Evolutionary conservation across 1,140 invertebrate species (phyloP).

Genomic region (Drosophila auraria): DNA sequence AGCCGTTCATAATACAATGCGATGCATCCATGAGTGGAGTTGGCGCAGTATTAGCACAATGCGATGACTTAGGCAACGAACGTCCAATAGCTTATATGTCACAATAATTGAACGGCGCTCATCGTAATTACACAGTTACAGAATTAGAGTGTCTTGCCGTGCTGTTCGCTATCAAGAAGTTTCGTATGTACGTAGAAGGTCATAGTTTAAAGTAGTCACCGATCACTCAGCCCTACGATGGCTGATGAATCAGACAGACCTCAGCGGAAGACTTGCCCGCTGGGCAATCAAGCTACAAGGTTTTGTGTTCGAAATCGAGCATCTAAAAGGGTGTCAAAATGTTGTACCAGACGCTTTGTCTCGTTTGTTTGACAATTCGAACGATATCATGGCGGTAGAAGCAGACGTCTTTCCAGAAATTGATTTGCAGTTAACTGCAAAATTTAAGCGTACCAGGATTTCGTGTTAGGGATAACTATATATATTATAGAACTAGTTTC

Average conservation of each 20-base stretch:
- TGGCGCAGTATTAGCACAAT: too few relatives aligned
- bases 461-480: background rate
- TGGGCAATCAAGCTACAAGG: background rate
- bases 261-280: background rate
- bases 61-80: too few relatives aligned
- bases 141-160: too few relatives aligned
- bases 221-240: background rate
- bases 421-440: background rate
- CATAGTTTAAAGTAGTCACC: too few relatives aligned
- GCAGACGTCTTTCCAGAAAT: background rate
- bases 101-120: too few relatives aligned
- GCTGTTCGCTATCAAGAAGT: too few relatives aligned
- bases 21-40: too few relatives aligned
- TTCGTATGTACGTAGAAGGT: too few relatives aligned
- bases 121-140: too few relatives aligned
- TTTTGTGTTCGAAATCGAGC: too few relatives aligned
- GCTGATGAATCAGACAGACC: conserved; percentile 2
- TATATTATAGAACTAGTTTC: background rate
- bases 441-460: background rate
- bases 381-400: background rate
- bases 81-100: too few relatives aligned
- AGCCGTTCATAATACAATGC: too few relatives aligned
- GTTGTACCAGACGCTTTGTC: background rate
- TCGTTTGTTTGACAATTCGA: background rate
- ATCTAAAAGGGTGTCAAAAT: background rate